Evolutionary conservation across 2,797 vertebrate species (phyloP).

Genomic region (Ammospiza maritima): DNA sequence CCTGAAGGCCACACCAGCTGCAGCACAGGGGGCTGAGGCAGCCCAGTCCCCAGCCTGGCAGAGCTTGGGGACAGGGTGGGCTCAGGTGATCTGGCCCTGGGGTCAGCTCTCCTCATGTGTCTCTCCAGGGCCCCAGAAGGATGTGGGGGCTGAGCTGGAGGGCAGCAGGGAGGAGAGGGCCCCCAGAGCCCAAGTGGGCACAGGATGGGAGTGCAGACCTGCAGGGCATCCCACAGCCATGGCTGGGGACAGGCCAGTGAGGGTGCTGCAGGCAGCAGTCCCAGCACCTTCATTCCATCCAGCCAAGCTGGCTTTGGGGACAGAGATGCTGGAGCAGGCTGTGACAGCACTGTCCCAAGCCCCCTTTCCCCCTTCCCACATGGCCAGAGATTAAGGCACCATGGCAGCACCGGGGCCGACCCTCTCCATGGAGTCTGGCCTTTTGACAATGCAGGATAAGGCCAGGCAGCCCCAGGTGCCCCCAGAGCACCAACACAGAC

Average conservation of each 20-base stretch:
- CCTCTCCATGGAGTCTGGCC: neutral
- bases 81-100: neutral
- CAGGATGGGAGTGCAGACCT: neutral
- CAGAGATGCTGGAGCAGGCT: neutral
- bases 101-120: neutral
- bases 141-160: neutral
- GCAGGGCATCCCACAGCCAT: neutral
- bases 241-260: rapidly evolving
- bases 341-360: neutral
- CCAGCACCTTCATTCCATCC: neutral
- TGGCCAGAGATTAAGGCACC: constrained; percentile 41
- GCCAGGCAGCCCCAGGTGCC: neutral
- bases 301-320: neutral
- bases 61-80: neutral
- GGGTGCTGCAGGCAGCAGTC: neutral
- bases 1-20: neutral
- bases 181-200: neutral
- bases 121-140: neutral
- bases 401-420: constrained; percentile 23
- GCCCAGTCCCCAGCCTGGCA: neutral
- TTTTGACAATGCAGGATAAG: neutral
- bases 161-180: neutral
- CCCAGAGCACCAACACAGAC: neutral
- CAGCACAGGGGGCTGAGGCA: neutral
- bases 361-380: rapidly evolving